phyloP scores from a whole-genome alignment of 2,888 invertebrate genomes.

The Cephus pygmeus region DNA sequence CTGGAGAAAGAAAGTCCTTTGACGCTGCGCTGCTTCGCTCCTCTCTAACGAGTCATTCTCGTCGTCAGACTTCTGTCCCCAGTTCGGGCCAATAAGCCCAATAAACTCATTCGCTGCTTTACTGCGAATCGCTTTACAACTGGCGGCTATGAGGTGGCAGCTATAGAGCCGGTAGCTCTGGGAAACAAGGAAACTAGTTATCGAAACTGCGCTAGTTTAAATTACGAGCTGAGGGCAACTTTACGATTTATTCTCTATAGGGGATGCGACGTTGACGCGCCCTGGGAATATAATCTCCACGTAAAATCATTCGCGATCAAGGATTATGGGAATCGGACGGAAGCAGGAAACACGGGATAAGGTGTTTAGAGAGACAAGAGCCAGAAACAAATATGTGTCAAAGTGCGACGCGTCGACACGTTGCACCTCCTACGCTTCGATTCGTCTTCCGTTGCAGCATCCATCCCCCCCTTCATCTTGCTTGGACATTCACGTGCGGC shows the following conservation, averaged over 20 bases:
- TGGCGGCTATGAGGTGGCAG: slow-evolving; percentile 48
- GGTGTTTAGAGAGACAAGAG: neutral
- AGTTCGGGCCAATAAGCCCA: slow-evolving; percentile 58
- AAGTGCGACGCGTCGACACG: slow-evolving; percentile 15
- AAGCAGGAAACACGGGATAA: no score
- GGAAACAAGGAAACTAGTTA: slow-evolving; percentile 58
- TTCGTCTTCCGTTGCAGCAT: neutral
- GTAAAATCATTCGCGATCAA: no score
- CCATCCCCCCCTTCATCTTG: slow-evolving; percentile 32
- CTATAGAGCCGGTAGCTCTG: slow-evolving; percentile 34
- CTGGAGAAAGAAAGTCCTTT: no score
- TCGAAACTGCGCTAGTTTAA: slow-evolving; percentile 64
- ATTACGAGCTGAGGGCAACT: slow-evolving; percentile 59
- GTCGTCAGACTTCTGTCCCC: slow-evolving; percentile 14
- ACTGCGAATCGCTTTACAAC: slow-evolving; percentile 65
- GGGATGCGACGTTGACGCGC: slow-evolving; percentile 5
- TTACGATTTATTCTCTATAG: slow-evolving; percentile 54
- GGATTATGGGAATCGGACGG: no score
- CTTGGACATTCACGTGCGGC: slow-evolving; percentile 50
- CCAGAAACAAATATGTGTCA: neutral
- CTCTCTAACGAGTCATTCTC: no score
- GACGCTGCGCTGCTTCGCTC: no score
- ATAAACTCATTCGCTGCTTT: slow-evolving; percentile 65
- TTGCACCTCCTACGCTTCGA: slow-evolving; percentile 18
- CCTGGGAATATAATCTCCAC: no score